Conservation (phyloP, 2,888 invertebrate species). For the Microctonus aethiopoides region DNA sequence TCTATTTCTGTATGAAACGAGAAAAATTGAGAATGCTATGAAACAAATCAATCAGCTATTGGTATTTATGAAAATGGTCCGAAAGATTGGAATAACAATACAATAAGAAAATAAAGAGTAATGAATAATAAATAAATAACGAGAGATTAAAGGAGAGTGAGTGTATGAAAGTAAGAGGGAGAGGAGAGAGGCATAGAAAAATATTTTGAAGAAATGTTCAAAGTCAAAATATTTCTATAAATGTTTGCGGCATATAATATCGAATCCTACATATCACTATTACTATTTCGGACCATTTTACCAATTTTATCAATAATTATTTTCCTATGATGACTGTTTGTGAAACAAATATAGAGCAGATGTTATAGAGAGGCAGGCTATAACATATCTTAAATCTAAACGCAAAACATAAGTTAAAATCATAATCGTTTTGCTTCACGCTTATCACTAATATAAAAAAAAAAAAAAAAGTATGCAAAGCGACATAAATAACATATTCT, state of each 20-base stretch:
- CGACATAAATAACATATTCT: slow-evolving; percentile 24
- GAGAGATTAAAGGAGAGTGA: too few species aligned
- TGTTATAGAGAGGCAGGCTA: neutral
- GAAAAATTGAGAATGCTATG: too few species aligned
- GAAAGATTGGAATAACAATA: too few species aligned
- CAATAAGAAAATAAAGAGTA: too few species aligned
- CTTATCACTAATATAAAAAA: neutral
- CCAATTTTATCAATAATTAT: neutral
- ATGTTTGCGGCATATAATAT: neutral
- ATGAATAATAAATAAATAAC: too few species aligned
- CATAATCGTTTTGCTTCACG: neutral
- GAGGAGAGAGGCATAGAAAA: too few species aligned
- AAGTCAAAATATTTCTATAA: neutral
- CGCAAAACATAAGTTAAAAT: neutral
- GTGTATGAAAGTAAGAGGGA: too few species aligned
- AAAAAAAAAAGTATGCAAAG: slow-evolving; percentile 7
- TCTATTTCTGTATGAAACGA: too few species aligned
- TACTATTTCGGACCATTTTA: neutral
- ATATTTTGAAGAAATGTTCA: neutral
- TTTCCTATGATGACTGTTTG: neutral
- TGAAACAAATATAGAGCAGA: neutral
- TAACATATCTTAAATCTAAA: neutral
- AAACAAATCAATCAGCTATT: neutral
- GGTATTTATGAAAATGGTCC: too few species aligned
- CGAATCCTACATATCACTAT: neutral